Percentiles rank a stretch among this genome's conserved stretches.
Conservation (phyloP, 2,113 vertebrate species). For the Aspiorhynchus laticeps region DNA sequence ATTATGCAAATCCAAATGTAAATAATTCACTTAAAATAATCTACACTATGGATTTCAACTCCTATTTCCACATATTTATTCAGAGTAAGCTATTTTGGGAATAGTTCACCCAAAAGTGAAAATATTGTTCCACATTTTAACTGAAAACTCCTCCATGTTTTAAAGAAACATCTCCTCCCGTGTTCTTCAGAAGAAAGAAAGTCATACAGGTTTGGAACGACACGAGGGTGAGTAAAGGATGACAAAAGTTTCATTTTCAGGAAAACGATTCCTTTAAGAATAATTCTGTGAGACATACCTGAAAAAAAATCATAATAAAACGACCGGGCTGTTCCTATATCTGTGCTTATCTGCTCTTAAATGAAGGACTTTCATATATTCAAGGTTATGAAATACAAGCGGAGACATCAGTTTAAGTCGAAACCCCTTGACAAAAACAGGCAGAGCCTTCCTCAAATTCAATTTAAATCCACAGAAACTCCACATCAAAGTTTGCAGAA, state of each 20-base stretch:
- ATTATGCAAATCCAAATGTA: neutral
- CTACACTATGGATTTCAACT: neutral
- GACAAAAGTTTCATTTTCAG: neutral
- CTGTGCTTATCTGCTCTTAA: neutral
- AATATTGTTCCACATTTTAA: neutral
- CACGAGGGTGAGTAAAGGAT: neutral
- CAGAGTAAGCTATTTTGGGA: neutral
- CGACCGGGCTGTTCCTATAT: neutral
- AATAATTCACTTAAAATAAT: neutral
- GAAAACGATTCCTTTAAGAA: neutral
- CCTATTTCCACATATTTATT: neutral
- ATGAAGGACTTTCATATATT: neutral
- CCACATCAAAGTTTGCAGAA: constrained; percentile 29
- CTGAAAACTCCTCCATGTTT: neutral
- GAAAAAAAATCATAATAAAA: neutral
- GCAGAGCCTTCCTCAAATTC: constrained; percentile 18
- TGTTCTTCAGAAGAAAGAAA: neutral
- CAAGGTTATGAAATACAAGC: constrained; percentile 12
- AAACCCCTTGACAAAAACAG: constrained; percentile 27
- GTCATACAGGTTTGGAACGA: neutral
- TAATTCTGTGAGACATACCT: neutral
- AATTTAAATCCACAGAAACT: constrained; percentile 31
- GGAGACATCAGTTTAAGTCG: neutral
- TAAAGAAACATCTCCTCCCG: neutral
- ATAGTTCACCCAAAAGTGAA: neutral